Conservation (phyloP, 2,113 vertebrate species). For the Vanacampus margaritifer region DNA sequence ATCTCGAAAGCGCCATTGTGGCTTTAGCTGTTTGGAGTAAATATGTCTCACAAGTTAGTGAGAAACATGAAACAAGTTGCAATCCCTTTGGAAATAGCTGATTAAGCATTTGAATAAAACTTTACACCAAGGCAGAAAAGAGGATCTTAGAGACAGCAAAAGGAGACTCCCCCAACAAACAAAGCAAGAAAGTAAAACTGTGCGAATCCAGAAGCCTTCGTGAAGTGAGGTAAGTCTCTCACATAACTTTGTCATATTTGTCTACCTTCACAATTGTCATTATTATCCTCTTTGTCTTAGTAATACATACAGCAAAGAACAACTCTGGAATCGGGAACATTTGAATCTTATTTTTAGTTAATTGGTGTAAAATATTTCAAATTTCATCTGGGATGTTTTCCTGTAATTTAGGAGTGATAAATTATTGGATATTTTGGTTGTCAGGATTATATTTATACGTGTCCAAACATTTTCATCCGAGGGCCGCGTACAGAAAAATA, state of each 20-base stretch:
- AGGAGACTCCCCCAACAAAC: constrained; percentile 44
- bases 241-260: background rate
- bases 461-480: no score
- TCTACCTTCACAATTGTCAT: background rate
- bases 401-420: no score
- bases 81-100: constrained; percentile 7
- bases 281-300: background rate
- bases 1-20: background rate
- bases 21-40: background rate
- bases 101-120: background rate
- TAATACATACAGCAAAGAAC: no score
- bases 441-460: no score
- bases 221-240: background rate
- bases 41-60: background rate
- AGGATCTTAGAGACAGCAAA: constrained; percentile 28
- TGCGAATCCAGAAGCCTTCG: constrained; percentile 1
- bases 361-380: no score
- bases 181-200: constrained; percentile 9
- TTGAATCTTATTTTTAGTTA: no score
- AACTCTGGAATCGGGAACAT: no score
- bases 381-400: no score
- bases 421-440: no score
- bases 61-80: background rate
- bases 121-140: constrained; percentile 31
- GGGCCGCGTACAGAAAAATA: no score